Base-by-base conservation (phyloP, 1,140 invertebrate genomes). In the Sitophilus oryzae region DNA sequence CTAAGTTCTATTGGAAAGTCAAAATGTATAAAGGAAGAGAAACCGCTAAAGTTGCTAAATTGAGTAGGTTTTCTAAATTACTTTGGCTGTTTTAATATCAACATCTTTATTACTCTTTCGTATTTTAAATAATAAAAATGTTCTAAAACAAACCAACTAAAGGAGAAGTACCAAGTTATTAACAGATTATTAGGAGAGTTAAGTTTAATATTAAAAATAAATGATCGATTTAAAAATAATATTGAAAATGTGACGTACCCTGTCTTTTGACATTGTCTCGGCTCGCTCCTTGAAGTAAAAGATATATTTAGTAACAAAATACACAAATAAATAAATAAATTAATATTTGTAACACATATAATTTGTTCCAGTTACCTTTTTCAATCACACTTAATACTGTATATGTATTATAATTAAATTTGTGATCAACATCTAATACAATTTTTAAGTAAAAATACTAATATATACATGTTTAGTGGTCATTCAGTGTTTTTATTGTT, bases 281-380 rank as follows among this genome's bases (percentile, higher is more conserved):
- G 69, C 69, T 50, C 68, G 64, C 62, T 70, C 68, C 68, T 70
- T 70, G 58, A 66, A 67, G 52, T 54, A 67, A 67, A 60, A 62
- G 37, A 64, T 40, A 57, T 38, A 60, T 60, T 66, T 56, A 56
- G 54, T 61, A 58, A 59, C 58, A 62, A 42, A 54, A 46, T 57
- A 56, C 53, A 57, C 47, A 57, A 56, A 47, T 52, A 49, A 47
- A 50, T 41, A 46, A 57, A 57, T 20, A 35, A 56, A 36, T 36
- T 41, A 42, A 50, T 56, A 41, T 38, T 49, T 40, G 18, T 49
- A 49, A 49, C 36, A 49, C 35, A 49, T 49, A 35, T 40, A 40
- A 47, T 11, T n/a, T n/a, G n/a, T n/a, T n/a, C n/a, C n/a, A n/a
- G n/a, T n/a, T n/a, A n/a, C n/a, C n/a, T n/a, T n/a, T n/a, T n/a